A percentile compares a stretch with the other conserved stretches of the same genome.
Evolutionary conservation across 2,888 invertebrate species (phyloP).

Genomic region (Drosophila subsilvestris): DNA sequence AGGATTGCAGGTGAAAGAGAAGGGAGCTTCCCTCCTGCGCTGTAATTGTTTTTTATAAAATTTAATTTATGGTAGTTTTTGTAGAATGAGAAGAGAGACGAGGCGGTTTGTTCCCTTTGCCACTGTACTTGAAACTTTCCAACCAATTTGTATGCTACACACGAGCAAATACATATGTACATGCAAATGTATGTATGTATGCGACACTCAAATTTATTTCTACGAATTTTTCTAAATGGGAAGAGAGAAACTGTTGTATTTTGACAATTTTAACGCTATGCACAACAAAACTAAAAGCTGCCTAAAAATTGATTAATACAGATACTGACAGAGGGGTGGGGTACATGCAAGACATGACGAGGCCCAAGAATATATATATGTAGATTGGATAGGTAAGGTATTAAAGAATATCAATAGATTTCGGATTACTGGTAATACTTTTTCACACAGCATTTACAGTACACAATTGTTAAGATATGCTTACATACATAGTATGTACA

Average conservation of each 20-base stretch:
- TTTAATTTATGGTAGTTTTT: conserved; percentile 78
- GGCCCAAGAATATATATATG: too few species aligned
- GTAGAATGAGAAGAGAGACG: conserved; percentile 26
- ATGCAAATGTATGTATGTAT: conserved; percentile 14
- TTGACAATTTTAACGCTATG: conserved; percentile 59
- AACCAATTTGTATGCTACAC: conserved; percentile 52
- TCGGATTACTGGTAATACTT: too few species aligned
- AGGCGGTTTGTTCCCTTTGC: conserved; percentile 30
- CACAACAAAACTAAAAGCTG: conserved; percentile 62
- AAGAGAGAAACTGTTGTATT: conserved; percentile 30
- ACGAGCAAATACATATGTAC: conserved; percentile 3
- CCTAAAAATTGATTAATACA: conserved; percentile 13
- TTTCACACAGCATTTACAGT: too few species aligned
- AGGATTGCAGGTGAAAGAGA: conserved; percentile 21
- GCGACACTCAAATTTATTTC: conserved; percentile 68
- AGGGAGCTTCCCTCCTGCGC: conserved; percentile 30
- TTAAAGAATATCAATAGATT: too few species aligned
- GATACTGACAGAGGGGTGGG: too few species aligned
- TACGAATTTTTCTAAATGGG: too few species aligned
- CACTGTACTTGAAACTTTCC: conserved; percentile 72
- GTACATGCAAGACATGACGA: too few species aligned
- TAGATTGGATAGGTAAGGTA: too few species aligned
- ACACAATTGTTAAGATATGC: too few species aligned
- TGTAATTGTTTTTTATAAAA: conserved; percentile 79
- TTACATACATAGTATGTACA: too few species aligned